phyloP scores from a whole-genome alignment of 2,797 vertebrate species.

The Galaxias olidus region DNA sequence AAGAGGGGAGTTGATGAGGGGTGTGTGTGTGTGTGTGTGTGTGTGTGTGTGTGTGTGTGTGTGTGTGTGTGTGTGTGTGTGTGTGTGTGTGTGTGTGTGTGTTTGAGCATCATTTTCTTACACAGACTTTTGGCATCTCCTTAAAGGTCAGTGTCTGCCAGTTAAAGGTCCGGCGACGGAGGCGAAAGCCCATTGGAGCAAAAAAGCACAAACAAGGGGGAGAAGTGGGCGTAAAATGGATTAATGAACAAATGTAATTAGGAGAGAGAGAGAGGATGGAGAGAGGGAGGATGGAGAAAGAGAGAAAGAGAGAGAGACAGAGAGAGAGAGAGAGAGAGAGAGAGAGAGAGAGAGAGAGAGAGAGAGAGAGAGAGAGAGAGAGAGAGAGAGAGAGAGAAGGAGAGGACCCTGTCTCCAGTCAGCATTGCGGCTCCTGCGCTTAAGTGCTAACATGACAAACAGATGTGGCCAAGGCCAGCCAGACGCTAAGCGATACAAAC shows the following conservation, averaged over 20 bases:
- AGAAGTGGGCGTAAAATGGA: constrained; percentile 78
- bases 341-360: constrained; percentile 2
- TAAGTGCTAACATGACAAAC: constrained; percentile 80
- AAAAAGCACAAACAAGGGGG: constrained; percentile 71
- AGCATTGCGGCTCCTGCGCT: constrained; percentile 70
- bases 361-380: constrained; percentile 15
- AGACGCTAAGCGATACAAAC: constrained; percentile 37
- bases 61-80: constrained; percentile 26
- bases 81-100: constrained; percentile 15
- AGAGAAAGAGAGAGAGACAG: not conserved
- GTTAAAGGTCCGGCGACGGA: constrained; percentile 48
- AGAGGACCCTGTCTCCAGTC: constrained; percentile 72
- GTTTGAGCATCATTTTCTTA: constrained; percentile 64
- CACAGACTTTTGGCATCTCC: constrained; percentile 75
- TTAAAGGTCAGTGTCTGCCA: constrained; percentile 78
- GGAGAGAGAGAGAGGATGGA: constrained; percentile 66
- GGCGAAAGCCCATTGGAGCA: constrained; percentile 67
- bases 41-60: constrained; percentile 16
- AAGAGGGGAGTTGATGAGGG: constrained; percentile 17
- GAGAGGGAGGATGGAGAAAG: constrained; percentile 47
- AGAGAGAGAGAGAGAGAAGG: constrained; percentile 42
- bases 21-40: constrained; percentile 34
- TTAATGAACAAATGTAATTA: constrained; percentile 82
- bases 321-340: not conserved
- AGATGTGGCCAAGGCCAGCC: constrained; percentile 70